These are phyloP conservation scores for Turnix velox DNA, from an alignment of 2,113 vertebrate species.

Conservation along the genomic window DNA sequence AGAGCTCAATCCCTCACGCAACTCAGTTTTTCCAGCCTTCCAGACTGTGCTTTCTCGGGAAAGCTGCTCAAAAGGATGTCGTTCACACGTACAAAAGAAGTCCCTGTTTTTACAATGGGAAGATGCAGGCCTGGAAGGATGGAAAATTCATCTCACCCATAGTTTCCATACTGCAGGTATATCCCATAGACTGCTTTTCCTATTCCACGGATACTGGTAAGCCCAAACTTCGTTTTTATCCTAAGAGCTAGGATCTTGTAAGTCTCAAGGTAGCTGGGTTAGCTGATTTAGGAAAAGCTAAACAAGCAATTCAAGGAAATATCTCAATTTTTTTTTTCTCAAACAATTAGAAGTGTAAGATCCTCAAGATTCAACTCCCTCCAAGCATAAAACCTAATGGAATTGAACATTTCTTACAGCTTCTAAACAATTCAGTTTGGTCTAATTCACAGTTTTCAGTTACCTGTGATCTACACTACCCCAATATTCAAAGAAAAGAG, in stretches of 20 bases:
- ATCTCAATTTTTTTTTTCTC: accelerated
- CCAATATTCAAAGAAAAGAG: not conserved
- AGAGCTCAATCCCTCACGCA: accelerated
- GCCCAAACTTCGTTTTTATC: not conserved
- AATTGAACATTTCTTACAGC: not conserved
- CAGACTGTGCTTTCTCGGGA: not conserved
- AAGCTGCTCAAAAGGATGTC: not conserved
- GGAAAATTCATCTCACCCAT: not conserved
- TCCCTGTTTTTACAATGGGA: not conserved
- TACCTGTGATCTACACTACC: not conserved
- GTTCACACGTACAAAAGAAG: not conserved
- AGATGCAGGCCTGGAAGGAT: not conserved
- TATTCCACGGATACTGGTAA: not conserved
- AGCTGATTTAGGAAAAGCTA: not conserved
- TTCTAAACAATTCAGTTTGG: not conserved
- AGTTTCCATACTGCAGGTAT: not conserved
- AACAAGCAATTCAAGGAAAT: not conserved
- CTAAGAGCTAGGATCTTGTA: not conserved
- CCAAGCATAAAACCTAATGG: not conserved
- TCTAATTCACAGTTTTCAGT: not conserved
- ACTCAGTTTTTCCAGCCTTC: not conserved
- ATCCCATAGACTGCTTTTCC: not conserved
- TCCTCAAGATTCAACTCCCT: not conserved
- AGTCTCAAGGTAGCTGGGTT: not conserved
- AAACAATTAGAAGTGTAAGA: not conserved